phyloP scores from a whole-genome alignment of 2,797 vertebrate genomes.

The Balearica regulorum region DNA sequence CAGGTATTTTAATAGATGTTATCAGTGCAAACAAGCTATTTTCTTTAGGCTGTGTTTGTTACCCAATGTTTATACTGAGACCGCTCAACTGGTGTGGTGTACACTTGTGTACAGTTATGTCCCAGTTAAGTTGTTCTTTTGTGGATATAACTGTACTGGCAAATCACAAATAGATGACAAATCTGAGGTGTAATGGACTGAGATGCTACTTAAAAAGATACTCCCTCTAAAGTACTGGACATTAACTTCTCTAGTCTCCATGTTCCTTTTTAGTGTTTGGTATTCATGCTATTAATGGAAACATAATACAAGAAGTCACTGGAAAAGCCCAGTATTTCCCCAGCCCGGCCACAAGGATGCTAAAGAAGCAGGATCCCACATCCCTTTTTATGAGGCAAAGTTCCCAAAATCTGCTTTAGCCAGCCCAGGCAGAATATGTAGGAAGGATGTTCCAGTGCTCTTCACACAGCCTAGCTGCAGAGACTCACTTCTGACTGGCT shows the following conservation, averaged over 20 bases:
- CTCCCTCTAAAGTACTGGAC: neutral
- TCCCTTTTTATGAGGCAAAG: neutral
- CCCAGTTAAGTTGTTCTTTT: neutral
- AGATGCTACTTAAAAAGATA: neutral
- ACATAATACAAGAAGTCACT: neutral
- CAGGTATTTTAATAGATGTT: neutral
- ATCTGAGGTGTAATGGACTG: neutral
- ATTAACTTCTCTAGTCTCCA: neutral
- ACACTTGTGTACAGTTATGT: neutral
- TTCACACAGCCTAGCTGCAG: neutral
- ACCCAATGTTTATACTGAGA: neutral
- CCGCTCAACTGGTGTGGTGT: neutral
- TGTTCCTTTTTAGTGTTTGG: neutral
- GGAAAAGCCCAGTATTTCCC: neutral
- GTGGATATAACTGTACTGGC: neutral
- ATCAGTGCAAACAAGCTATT: neutral
- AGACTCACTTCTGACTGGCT: slow-evolving; percentile 92
- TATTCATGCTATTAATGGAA: neutral
- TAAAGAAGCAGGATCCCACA: neutral
- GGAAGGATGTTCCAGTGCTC: neutral
- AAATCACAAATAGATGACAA: neutral
- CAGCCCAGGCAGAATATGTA: neutral
- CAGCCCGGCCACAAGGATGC: neutral
- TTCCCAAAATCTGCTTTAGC: neutral
- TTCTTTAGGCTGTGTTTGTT: neutral